Evolutionary conservation across 2,888 invertebrate species (phyloP).

Genomic region (Mactromeris polynyma): DNA sequence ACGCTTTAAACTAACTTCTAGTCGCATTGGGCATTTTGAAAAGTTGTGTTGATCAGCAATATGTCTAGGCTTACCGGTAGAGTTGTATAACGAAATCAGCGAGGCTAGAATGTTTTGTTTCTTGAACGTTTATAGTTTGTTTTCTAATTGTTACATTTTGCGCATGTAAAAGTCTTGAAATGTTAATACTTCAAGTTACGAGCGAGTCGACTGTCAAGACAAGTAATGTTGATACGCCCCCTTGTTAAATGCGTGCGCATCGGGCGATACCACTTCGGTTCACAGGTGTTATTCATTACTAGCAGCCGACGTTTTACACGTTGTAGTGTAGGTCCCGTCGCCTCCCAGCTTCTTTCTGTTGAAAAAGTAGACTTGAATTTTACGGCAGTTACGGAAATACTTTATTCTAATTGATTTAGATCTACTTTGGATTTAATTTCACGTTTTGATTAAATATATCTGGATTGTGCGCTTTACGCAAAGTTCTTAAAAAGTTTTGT

Average conservation of each 20-base stretch:
- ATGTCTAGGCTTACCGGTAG: no score
- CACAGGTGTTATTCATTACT: not conserved
- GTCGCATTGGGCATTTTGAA: no score
- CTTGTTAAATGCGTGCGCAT: constrained; percentile 1
- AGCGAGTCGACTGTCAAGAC: not conserved
- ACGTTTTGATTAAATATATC: not conserved
- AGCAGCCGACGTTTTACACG: constrained; percentile 19
- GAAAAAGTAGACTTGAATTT: constrained; percentile 8
- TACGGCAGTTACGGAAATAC: not conserved
- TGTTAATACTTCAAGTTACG: not conserved
- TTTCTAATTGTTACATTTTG: no score
- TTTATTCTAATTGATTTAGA: not conserved
- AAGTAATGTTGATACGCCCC: constrained; percentile 2
- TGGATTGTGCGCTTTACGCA: constrained; percentile 11
- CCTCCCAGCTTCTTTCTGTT: not conserved
- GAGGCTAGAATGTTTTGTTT: no score
- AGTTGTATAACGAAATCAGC: no score
- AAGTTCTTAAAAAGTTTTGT: constrained; percentile 16
- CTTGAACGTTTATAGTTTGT: no score
- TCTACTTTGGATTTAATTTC: constrained; percentile 12
- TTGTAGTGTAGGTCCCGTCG: constrained; percentile 1
- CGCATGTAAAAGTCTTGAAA: not conserved
- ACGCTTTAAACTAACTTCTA: no score
- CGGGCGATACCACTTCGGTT: not conserved
- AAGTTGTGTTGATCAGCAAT: no score